A percentile compares a stretch with the other conserved stretches of the same genome.
phyloP scores from a whole-genome alignment of 2,797 vertebrate genomes.

The Hirundo rustica region DNA sequence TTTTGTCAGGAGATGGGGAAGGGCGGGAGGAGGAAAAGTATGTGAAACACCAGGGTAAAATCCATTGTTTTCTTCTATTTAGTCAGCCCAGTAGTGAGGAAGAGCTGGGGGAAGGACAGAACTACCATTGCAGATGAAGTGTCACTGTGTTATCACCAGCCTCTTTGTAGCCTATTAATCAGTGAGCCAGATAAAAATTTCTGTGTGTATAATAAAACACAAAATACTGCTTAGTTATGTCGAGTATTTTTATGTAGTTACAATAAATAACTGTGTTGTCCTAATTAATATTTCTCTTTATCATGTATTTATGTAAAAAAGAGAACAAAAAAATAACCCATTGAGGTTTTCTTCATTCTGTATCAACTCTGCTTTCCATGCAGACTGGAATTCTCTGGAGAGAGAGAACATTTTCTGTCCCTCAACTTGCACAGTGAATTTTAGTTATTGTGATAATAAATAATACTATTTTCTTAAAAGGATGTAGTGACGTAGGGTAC shows the following conservation, averaged over 20 bases:
- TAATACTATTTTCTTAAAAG: background rate
- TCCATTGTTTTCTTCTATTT: background rate
- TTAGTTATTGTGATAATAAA: constrained; percentile 9
- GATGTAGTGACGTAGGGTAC: background rate
- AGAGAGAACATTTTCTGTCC: background rate
- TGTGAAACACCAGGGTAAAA: background rate
- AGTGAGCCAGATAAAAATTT: background rate
- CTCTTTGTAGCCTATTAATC: background rate
- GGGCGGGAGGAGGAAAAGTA: background rate
- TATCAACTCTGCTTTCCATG: background rate
- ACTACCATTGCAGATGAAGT: background rate
- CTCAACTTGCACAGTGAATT: background rate
- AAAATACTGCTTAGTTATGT: background rate
- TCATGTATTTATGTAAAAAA: background rate
- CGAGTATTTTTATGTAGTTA: background rate
- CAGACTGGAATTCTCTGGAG: background rate
- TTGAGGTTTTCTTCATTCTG: background rate
- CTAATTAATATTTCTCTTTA: background rate
- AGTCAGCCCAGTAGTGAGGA: background rate
- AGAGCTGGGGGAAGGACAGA: background rate
- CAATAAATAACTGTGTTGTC: background rate
- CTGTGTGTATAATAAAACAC: background rate
- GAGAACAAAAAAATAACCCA: background rate
- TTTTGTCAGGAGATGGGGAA: background rate
- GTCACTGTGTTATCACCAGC: background rate